Base-by-base conservation (phyloP, 2,797 vertebrate genomes). In the Gymnothorax javanicus region DNA sequence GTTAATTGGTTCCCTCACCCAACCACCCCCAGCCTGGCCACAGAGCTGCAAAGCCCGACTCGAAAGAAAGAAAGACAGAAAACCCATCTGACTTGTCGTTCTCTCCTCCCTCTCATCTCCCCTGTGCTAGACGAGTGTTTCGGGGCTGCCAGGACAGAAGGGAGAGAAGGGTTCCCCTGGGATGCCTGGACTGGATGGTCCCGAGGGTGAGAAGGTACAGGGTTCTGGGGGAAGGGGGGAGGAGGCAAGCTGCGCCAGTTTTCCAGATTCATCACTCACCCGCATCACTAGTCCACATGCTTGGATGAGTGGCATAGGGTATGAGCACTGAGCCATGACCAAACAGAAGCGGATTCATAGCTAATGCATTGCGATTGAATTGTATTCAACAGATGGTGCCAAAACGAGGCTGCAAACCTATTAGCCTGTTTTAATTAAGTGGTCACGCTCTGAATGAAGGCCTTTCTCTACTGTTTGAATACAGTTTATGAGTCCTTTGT, bases 121-220 rank as follows among this genome's bases (percentile, higher is more conserved):
- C 8, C 69, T 25, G 89, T 97, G 96, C 90, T 95, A 96, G 91
- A 90, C 90, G n/a, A 94, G 92, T 90, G 91, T 96, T 54, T 95
- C 96, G 1, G 95, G 96, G 64, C 92, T 96, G 85, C 95, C 95
- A 77, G 96, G 95, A 82, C 94, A 93, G 93, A 97, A 96, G 92
- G 97, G 96, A 86, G 96, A 97, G 83, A 96, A 96, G 81, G 95
- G 95, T 43, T 89, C 89, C 1, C n/a, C 86, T 0, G 96, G 96
- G 77, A 92, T 67, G 84, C 94, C 92, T 57, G 96, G 96, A 84
- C 90, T 91, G 13, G 90, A 94, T 69, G 94, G 94, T 88, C 87
- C 94, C 84, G 88, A 93, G 88, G 92, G 92, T 85, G 89, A 90
- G 87, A 96, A 97, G 95, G 95, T 97, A 94, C 86, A 86, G 73